These are phyloP conservation scores for Callorhinus ursinus DNA, from an alignment of 2,113 vertebrate genomes.

Conservation along the genomic window DNA sequence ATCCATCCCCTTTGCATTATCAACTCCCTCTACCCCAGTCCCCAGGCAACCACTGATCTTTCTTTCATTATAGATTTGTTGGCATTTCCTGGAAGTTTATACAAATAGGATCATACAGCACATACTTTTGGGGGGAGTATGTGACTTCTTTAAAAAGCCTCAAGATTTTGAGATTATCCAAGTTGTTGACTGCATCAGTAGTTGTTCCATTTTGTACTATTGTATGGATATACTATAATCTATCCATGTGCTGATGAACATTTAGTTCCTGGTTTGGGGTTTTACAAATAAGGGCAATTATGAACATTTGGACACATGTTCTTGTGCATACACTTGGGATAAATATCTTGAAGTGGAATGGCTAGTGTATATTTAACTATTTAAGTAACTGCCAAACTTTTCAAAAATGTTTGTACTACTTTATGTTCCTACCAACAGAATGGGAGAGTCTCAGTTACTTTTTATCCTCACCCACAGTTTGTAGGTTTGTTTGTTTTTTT, in stretches of 20 bases:
- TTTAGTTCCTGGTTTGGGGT: background rate
- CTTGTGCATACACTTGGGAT: background rate
- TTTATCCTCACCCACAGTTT: background rate
- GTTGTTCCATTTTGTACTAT: background rate
- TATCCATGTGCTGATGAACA: background rate
- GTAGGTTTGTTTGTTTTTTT: background rate
- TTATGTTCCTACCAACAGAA: background rate
- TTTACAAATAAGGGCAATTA: background rate
- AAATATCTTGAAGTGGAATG: background rate
- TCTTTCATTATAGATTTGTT: background rate
- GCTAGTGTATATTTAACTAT: background rate
- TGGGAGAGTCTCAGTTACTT: background rate
- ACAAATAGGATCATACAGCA: background rate
- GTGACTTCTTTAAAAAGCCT: background rate
- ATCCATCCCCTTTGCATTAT: background rate
- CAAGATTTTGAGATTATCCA: background rate
- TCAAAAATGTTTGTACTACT: background rate
- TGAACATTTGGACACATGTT: background rate
- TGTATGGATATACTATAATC: background rate
- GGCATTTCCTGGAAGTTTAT: background rate
- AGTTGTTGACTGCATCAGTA: background rate
- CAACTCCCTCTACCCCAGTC: background rate
- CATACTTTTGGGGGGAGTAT: background rate
- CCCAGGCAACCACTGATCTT: background rate
- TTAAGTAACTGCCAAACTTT: background rate